A percentile compares a stretch with the other conserved stretches of the same genome.
Evolutionary conservation across 2,113 vertebrate genomes (phyloP).

Genomic region (Fulmarus glacialis): DNA sequence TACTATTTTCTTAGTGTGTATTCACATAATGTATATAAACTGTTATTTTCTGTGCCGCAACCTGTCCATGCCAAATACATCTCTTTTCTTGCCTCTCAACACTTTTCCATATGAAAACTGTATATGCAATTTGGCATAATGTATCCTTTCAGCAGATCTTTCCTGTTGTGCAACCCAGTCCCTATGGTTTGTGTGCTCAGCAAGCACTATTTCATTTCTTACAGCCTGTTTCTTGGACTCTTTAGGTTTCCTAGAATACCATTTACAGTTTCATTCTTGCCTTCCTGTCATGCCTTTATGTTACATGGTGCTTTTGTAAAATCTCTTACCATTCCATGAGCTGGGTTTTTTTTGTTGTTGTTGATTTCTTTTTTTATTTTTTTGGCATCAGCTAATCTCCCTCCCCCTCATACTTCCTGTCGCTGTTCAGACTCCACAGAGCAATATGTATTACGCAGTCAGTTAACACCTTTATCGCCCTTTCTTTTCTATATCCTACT

Average conservation of each 20-base stretch:
- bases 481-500: neutral
- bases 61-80: neutral
- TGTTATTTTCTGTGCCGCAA: neutral
- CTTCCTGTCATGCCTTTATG: neutral
- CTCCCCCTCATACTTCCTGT: neutral
- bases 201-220: neutral
- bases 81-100: neutral
- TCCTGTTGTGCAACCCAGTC: neutral
- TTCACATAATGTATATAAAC: neutral
- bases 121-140: neutral
- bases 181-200: neutral
- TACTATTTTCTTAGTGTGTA: neutral
- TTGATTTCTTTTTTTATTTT: neutral
- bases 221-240: neutral
- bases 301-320: neutral
- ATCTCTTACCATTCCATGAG: neutral
- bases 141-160: neutral
- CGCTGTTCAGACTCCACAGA: neutral
- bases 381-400: neutral
- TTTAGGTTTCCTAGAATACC: neutral
- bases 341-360: neutral
- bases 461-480: neutral
- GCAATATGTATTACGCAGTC: neutral
- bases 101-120: neutral
- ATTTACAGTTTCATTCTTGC: neutral